Base-by-base conservation (phyloP, 2,797 vertebrate genomes). In the Coccyzus lansbergi region DNA sequence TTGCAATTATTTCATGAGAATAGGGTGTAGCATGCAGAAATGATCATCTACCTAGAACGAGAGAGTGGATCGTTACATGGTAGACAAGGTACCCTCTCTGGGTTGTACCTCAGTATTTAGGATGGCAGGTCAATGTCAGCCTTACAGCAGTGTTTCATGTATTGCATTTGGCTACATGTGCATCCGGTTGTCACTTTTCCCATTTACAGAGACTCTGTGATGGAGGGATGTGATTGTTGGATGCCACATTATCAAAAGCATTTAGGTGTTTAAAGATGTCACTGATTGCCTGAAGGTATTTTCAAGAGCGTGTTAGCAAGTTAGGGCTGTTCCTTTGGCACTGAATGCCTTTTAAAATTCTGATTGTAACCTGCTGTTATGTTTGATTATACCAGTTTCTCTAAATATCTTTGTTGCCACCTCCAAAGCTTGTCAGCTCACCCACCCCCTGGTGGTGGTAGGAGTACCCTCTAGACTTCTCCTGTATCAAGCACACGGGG, bases 271-370 rank as follows among this genome's bases (percentile, higher is more conserved):
- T 90, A 88, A 91, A 86, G 52, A 70, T 88, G 74, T 86, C 59
- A 40, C 46, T 53, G 51, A 69, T 62, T 85, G 89, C 92, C 90
- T 80, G 83, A 56, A 86, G 81, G 67, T 68, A 81, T 88, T 96
- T 92, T 90, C 76, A 75, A 77, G 62, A 95, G 52, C 22, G 64
- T 4, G 5, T 90, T 60, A 90, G 28, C 46, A 62, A 68, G 59
- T 82, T 88, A 65, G 60, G 68, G 71, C 63, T 0, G 0, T 80
- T 91, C 88, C 80, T 86, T 93, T 92, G 88, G 52, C 68, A n/a
- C 58, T 62, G 78, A 15, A 55, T 83, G 68, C 34, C 62, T 92
- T 75, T 84, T 70, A 55, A 83, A 80, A 85, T 84, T 82, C 71
- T 60, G 25, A 25, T 80, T 0, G 0, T 56, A 82, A 49, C 31